Base-by-base conservation (phyloP, 2,888 invertebrate species). In the Trisateles emortualis region DNA sequence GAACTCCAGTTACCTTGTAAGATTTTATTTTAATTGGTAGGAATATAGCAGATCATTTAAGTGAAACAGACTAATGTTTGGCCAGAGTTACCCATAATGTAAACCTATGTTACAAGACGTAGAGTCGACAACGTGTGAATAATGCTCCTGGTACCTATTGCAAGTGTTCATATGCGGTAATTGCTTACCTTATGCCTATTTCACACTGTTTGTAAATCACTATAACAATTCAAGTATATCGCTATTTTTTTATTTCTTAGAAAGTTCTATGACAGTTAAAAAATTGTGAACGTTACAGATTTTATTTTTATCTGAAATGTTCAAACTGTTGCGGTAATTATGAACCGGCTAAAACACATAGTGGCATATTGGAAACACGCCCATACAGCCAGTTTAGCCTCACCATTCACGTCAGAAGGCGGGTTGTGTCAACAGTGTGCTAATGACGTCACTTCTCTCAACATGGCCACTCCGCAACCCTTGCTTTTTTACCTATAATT, bases 371-470 rank as follows among this genome's bases (percentile, higher is more conserved):
- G 72, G 68, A 60, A 65, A 64, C 83, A 84, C 88, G 87, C 88
- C 89, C 87, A 84, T 79, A 74, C 57, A 71, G 71, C 63, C 72
- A 79, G 72, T 72, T 73, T 74, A 68, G 65, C 74, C 70, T 76
- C 72, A 72, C 81, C 80, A 86, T 89, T 89, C 86, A 88, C 62
- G 67, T 73, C 74, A 78, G 78, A 85, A 87, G 90, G 90, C 90
- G 90, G 90, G 84, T 76, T 88, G 70, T 79, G 86, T 87, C 85
- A 91, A 92, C 91, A 91, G 59, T 68, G 75, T 64, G 65, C 82
- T 88, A 87, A 88, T 92, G 92, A 91, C 91, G 90, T 91, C 91
- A 91, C 83, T 81, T 77, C 80, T 84, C 84, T 84, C 86, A 83
- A 87, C 81, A 84, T 84, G 83, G 87, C 87, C 79, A 86, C 88